Evolutionary conservation across 2,113 vertebrate genomes (phyloP).

Genomic region (Vulpes lagopus): DNA sequence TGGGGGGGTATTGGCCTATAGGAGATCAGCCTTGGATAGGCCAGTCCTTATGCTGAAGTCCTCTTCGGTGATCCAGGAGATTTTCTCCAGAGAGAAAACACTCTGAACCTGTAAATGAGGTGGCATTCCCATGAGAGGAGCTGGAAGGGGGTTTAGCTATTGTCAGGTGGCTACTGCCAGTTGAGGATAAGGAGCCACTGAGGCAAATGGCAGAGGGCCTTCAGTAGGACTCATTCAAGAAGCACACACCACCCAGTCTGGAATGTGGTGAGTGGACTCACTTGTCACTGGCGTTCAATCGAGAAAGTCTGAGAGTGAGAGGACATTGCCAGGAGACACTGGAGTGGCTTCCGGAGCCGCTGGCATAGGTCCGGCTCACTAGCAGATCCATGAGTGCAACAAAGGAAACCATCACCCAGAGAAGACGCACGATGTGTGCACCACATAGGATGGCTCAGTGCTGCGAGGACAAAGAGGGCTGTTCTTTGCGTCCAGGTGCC

Average conservation of each 20-base stretch:
- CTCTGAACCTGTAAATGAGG: not conserved
- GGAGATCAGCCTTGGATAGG: not conserved
- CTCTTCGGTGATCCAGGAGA: not conserved
- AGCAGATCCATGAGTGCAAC: not conserved
- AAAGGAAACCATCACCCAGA: not conserved
- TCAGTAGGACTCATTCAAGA: not conserved
- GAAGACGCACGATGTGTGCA: not conserved
- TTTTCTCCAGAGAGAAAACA: not conserved
- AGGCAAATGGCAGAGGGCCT: not conserved
- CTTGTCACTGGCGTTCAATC: not conserved
- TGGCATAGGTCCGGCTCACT: not conserved
- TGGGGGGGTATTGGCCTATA: too few relatives aligned
- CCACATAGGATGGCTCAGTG: not conserved
- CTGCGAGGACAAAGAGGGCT: not conserved
- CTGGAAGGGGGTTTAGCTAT: not conserved
- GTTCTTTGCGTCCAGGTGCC: not conserved
- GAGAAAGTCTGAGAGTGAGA: too few relatives aligned
- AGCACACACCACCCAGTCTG: not conserved
- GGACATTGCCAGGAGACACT: not conserved
- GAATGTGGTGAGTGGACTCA: not conserved
- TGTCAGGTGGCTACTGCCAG: not conserved
- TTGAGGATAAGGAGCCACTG: not conserved
- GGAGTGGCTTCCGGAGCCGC: not conserved
- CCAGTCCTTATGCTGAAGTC: not conserved
- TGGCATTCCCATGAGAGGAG: not conserved